Evolutionary conservation across 2,797 vertebrate species (phyloP).

Genomic region (Ctenopoma kingsleyae): DNA sequence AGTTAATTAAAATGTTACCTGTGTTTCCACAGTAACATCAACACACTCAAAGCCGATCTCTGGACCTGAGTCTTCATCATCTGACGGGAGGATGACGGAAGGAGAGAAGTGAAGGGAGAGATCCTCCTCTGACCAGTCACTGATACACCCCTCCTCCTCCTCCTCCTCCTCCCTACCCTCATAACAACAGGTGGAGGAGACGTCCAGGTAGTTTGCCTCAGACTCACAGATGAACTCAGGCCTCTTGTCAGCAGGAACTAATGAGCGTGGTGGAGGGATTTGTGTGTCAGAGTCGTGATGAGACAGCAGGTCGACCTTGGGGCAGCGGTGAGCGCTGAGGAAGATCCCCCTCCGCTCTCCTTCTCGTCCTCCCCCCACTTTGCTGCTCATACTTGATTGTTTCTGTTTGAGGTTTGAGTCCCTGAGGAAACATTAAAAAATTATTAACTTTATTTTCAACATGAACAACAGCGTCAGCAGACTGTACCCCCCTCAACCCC

Average conservation of each 20-base stretch:
- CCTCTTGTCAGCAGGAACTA: too few relatives aligned
- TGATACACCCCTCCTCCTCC: conserved; percentile 66
- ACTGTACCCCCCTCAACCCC: too few relatives aligned
- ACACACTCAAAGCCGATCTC: conserved; percentile 83
- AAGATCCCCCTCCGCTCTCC: conserved; percentile 8
- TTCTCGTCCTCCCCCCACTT: conserved; percentile 8
- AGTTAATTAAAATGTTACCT: conserved; percentile 26
- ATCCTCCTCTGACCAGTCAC: conserved; percentile 77
- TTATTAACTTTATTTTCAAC: too few relatives aligned
- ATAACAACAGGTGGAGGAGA: conserved; percentile 70
- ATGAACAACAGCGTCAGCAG: too few relatives aligned
- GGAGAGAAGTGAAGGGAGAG: conserved; percentile 73
- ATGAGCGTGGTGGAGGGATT: too few relatives aligned
- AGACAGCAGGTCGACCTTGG: conserved; percentile 50
- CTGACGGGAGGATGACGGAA: conserved; percentile 58
- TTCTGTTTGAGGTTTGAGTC: too few relatives aligned
- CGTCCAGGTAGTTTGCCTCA: conserved; percentile 72
- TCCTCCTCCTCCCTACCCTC: conserved; percentile 1
- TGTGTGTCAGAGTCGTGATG: not conserved
- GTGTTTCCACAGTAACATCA: conserved; percentile 85
- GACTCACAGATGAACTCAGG: conserved; percentile 27
- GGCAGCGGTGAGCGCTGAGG: conserved; percentile 62
- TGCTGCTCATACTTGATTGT: conserved; percentile 20
- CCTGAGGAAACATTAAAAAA: too few relatives aligned
- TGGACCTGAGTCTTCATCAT: conserved; percentile 70